These are phyloP conservation scores for Peromyscus attwateri DNA, from an alignment of 2,797 vertebrate species.

Conservation along the genomic window DNA sequence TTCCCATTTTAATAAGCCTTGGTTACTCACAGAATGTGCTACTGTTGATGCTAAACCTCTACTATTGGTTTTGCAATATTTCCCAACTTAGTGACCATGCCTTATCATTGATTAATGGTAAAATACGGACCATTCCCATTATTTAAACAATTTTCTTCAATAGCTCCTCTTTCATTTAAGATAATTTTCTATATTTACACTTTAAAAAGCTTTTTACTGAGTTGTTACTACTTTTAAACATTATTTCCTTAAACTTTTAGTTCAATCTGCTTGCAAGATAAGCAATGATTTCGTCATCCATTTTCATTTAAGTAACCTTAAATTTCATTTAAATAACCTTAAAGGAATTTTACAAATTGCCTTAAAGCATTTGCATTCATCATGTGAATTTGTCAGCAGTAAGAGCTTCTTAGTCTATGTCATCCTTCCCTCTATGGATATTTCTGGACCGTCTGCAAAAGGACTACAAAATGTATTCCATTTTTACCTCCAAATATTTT, in stretches of 20 bases:
- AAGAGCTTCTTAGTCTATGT: neutral
- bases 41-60: neutral
- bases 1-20: neutral
- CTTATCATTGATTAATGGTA: neutral
- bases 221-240: constrained; percentile 32
- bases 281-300: neutral
- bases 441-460: neutral
- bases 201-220: neutral
- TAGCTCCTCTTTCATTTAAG: constrained; percentile 19
- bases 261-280: neutral
- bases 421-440: neutral
- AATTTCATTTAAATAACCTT: neutral
- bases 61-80: neutral
- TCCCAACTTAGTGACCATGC: neutral
- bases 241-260: constrained; percentile 24
- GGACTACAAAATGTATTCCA: neutral
- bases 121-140: constrained; percentile 1
- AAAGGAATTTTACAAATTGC: constrained; percentile 4
- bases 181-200: neutral
- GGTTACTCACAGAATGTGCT: neutral
- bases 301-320: neutral
- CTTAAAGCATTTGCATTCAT: neutral
- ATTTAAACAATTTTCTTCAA: constrained; percentile 2
- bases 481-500: constrained; percentile 2
- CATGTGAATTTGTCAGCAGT: neutral